Conservation (phyloP, 2,888 invertebrate species). For the Ctena decussata region DNA sequence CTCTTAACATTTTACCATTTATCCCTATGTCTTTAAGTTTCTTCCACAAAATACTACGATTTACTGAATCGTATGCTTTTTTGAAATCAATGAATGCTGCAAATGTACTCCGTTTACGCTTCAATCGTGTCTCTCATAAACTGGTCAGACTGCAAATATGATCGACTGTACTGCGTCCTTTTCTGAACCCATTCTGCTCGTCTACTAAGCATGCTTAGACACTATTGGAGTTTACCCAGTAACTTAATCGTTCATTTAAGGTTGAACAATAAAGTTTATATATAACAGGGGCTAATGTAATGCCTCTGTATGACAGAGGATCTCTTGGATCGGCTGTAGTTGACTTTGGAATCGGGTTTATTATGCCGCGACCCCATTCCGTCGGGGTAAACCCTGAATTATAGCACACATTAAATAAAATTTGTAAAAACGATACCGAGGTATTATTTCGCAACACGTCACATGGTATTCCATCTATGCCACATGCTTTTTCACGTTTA, state of each 20-base stretch:
- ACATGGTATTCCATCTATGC: slow-evolving; percentile 23
- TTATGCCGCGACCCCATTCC: slow-evolving; percentile 34
- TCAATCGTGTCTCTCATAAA: slow-evolving; percentile 19
- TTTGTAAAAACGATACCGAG: slow-evolving; percentile 17
- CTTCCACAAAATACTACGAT: slow-evolving; percentile 4
- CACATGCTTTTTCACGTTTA: slow-evolving; percentile 33
- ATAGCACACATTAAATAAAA: slow-evolving; percentile 44
- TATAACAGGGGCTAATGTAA: slow-evolving; percentile 16
- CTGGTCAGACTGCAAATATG: slow-evolving; percentile 16
- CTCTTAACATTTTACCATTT: slow-evolving; percentile 11
- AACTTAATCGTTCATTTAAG: slow-evolving; percentile 19
- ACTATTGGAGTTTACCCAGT: background rate
- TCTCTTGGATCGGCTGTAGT: slow-evolving; percentile 16
- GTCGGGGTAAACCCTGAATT: slow-evolving; percentile 22
- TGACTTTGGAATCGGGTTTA: slow-evolving; percentile 35
- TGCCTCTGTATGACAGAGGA: slow-evolving; percentile 39
- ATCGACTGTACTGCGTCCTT: slow-evolving; percentile 24
- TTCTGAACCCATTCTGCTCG: slow-evolving; percentile 42
- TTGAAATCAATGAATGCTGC: slow-evolving; percentile 35
- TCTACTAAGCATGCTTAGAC: slow-evolving; percentile 25
- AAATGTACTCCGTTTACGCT: slow-evolving; percentile 16
- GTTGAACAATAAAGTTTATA: slow-evolving; percentile 37
- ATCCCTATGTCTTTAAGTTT: slow-evolving; percentile 8
- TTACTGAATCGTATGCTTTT: slow-evolving; percentile 28
- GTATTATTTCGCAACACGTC: slow-evolving; percentile 35